Evolutionary conservation across 2,888 invertebrate genomes (phyloP).

Genomic region (Metalampra italica): DNA sequence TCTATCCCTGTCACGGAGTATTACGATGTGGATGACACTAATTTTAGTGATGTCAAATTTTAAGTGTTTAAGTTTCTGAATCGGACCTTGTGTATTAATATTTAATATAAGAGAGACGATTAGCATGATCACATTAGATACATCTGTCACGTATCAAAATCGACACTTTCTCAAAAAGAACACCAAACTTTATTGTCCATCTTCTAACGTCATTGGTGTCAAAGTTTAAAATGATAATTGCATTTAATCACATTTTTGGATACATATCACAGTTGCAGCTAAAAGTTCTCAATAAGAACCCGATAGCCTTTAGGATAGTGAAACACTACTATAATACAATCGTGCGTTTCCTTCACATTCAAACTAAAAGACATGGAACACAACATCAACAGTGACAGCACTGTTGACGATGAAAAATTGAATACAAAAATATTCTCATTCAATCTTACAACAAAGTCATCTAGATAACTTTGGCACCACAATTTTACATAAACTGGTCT

Average conservation of each 20-base stretch:
- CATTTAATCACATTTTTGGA: constrained; percentile 46
- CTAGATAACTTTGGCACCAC: constrained; percentile 26
- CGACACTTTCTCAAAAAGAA: constrained; percentile 9
- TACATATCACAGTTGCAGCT: constrained; percentile 43
- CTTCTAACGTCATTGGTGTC: constrained; percentile 22
- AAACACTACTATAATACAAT: constrained; percentile 2
- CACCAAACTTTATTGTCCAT: constrained; percentile 32
- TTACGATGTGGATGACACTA: no score
- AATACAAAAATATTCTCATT: constrained; percentile 14
- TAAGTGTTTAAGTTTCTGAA: no score
- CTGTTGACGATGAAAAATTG: neutral
- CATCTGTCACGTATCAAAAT: constrained; percentile 4
- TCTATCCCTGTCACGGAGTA: no score
- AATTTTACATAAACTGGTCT: constrained; percentile 15
- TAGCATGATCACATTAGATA: neutral
- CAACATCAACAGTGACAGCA: neutral
- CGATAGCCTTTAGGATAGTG: neutral
- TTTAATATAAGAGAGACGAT: no score
- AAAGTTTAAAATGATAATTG: constrained; percentile 41
- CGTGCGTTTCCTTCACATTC: neutral
- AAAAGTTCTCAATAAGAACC: constrained; percentile 4
- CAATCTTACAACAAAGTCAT: constrained; percentile 11
- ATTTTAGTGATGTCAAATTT: no score
- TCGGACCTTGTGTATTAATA: no score
- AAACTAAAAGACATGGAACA: neutral